Evolutionary conservation across 1,140 invertebrate species (phyloP), one percentile per base, ranked within the genome.

Genomic region (Artemia franciscana): DNA sequence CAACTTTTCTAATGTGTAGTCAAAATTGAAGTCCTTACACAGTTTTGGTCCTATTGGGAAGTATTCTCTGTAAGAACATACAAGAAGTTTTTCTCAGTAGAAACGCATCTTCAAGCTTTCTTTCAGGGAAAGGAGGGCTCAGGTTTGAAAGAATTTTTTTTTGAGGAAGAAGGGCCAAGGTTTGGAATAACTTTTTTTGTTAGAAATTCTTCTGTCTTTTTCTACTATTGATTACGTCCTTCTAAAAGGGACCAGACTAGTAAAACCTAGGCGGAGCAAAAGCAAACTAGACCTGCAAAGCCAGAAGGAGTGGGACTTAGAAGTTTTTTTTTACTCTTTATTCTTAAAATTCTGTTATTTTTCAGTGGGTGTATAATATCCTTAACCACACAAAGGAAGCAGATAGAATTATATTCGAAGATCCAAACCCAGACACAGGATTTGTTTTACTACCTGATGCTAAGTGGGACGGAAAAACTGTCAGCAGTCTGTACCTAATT

Each of bases 291-390:
- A 26, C 30, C 63, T 63, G 5, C 15, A 28, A 12, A 9, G 24
- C 63, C 23, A 5, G 15, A 63, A 58, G 7, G 57, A 58, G 7
- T 15, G 24, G 7, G n/a, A n/a, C n/a, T n/a, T n/a, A n/a, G n/a
- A n/a, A n/a, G n/a, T 23, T 59, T 24, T 56, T 18, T 2, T 5
- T 26, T 7, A 24, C 5, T 5, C 5, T 51, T 21, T 24, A 12
- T 21, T 26, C 23, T 15, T 30, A 9, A 12, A 0, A 24, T 59
- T 21, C 26, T 15, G 64, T 68, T 69, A 66, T 65, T 66, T 79
- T 83, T 60, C 72, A 95, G 85, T 98, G 93, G 94, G 84, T 98
- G 0, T 87, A 91, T 70, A 98, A 98, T 73, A 91, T 97, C 66
- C 71, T 98, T 7, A 84, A 91, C 51, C 88, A 92, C 66, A 88